Conservation (phyloP, 2,113 vertebrate species). For the Mobula hypostoma region DNA sequence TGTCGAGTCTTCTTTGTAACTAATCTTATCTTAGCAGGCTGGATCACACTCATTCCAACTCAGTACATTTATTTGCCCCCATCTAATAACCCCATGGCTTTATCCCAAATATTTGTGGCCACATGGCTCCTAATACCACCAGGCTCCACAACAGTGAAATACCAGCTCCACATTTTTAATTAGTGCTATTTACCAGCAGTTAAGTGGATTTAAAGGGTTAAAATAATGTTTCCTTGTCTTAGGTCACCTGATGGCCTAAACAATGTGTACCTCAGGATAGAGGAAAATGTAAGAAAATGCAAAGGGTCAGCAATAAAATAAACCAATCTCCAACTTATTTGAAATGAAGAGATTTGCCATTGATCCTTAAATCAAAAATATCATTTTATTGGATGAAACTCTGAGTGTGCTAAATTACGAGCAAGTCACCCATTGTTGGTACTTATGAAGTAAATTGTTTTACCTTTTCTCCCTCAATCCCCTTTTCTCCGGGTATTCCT, state of each 20-base stretch:
- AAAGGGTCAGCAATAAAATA: background rate
- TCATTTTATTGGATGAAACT: background rate
- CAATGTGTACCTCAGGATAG: too few relatives aligned
- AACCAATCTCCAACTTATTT: background rate
- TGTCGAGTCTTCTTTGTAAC: too few relatives aligned
- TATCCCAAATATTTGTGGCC: too few relatives aligned
- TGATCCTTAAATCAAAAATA: background rate
- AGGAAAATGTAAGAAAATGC: background rate
- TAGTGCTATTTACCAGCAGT: too few relatives aligned
- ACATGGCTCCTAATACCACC: too few relatives aligned
- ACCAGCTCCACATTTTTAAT: too few relatives aligned
- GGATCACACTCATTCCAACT: too few relatives aligned
- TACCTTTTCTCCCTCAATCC: conserved; percentile 68
- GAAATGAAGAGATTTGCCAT: background rate
- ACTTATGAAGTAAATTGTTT: background rate
- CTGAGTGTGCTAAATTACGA: background rate
- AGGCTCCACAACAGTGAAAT: too few relatives aligned
- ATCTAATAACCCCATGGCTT: too few relatives aligned
- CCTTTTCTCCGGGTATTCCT: conserved; percentile 57
- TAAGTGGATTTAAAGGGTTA: too few relatives aligned
- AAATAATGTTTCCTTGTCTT: background rate
- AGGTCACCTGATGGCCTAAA: too few relatives aligned
- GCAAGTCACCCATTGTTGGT: background rate
- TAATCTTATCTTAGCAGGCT: background rate
- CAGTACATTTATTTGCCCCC: too few relatives aligned